Conservation (phyloP, 2,113 vertebrate species). For the Bubo scandiacus region DNA sequence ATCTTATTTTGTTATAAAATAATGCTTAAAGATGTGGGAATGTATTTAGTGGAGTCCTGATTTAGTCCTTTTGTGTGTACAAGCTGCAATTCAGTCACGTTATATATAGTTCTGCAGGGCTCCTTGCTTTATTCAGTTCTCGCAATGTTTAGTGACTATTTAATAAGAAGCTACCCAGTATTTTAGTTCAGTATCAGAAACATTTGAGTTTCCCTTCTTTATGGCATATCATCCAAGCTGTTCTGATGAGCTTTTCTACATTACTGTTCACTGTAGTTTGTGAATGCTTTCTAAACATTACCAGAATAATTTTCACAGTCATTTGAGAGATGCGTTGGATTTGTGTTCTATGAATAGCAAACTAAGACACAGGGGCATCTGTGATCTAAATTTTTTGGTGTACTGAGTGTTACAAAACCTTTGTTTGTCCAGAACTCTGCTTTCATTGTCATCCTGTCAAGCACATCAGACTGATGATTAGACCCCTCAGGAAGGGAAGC, state of each 20-base stretch:
- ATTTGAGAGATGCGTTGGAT: neutral
- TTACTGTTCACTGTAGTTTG: neutral
- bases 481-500: neutral
- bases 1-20: neutral
- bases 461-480: neutral
- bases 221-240: neutral
- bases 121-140: neutral
- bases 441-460: neutral
- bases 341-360: neutral
- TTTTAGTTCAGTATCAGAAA: neutral
- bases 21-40: neutral
- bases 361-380: neutral
- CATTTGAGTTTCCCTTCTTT: neutral
- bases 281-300: neutral
- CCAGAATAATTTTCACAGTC: neutral
- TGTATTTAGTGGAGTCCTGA: neutral
- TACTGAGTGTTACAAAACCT: neutral
- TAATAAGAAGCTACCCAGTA: neutral
- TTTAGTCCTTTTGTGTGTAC: neutral
- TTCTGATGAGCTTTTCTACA: neutral
- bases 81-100: neutral
- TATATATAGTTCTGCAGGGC: neutral
- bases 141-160: neutral
- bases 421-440: neutral
- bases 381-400: neutral